Base-by-base conservation (phyloP, 2,888 invertebrate genomes). In the Ernsta delagoae region DNA sequence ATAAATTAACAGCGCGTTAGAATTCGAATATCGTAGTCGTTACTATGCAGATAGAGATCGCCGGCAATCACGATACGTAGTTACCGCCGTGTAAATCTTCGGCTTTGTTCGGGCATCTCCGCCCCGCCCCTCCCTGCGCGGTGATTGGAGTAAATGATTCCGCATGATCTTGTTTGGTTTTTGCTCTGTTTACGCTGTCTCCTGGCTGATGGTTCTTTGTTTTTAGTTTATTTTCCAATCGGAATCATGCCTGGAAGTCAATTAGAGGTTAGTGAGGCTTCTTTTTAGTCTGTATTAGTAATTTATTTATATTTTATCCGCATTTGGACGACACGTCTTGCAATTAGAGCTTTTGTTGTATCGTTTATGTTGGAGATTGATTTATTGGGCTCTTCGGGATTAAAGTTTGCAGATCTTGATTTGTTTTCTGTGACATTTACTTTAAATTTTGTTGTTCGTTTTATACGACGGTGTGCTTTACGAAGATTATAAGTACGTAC, bases 91-190 rank as follows among this genome's bases (percentile, higher is more conserved):
- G 78, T 78, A 78, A 77, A 79, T 80, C 80, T 79, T 81, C 81
- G 82, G 80, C 83, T 84, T 83, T 82, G 85, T 85, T 81, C 83
- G 79, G 75, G 68, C 74, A 77, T 78, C 80, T 77, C 78, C 82
- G 81, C 73, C 77, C 74, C 79, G 72, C 79, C 77, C 76, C 72
- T 76, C 75, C 59, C 65, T 70, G 74, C 64, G 79, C 83, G 79
- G 81, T 84, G 88, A 88, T 89, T 87, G 88, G 84, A 88, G 89
- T 90, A 90, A 92, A 89, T 87, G 90, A 90, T 89, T 89, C 89
- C 87, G 83, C 87, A 86, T 90, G 89, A 88, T 88, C 87, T 85
- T 83, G 89, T 89, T 88, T 85, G 75, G 82, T 87, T 91, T 89
- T 90, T 90, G 87, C 80, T 88, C 87, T 86, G 84, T 88, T 89